Evolutionary conservation across 2,888 invertebrate species (phyloP).

Genomic region (Tethea ocularis): DNA sequence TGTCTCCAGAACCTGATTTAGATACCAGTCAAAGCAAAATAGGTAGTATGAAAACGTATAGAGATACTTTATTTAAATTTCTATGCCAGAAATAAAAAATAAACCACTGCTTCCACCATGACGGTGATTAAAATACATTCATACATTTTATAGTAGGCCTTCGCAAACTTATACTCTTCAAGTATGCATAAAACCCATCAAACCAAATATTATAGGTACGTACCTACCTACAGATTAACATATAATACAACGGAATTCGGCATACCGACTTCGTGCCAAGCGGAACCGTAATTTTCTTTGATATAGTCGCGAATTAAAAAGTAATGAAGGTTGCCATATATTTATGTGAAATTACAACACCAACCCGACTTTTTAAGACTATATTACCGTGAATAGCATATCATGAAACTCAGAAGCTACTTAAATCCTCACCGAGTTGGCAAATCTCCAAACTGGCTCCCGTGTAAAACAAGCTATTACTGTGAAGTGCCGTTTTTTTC

Average conservation of each 20-base stretch:
- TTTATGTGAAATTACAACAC: constrained; percentile 26
- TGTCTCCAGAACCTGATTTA: no score
- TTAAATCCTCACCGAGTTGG: constrained; percentile 47
- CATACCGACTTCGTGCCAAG: constrained; percentile 5
- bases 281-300: constrained; percentile 18
- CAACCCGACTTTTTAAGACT: constrained; percentile 16
- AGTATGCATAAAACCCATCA: neutral
- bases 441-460: constrained; percentile 45
- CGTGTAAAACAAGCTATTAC: constrained; percentile 44
- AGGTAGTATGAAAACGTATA: no score
- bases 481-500: constrained; percentile 26
- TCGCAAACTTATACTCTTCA: no score
- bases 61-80: no score
- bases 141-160: no score
- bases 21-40: no score
- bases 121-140: no score
- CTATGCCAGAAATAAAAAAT: no score
- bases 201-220: neutral
- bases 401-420: constrained; percentile 36
- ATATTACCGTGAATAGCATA: constrained; percentile 37
- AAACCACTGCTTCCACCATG: no score
- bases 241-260: neutral
- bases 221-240: neutral
- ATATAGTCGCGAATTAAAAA: constrained; percentile 28
- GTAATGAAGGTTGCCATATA: constrained; percentile 23